These are phyloP conservation scores for Argyresthia goedartella DNA, from an alignment of 2,888 invertebrate genomes.

Conservation along the genomic window DNA sequence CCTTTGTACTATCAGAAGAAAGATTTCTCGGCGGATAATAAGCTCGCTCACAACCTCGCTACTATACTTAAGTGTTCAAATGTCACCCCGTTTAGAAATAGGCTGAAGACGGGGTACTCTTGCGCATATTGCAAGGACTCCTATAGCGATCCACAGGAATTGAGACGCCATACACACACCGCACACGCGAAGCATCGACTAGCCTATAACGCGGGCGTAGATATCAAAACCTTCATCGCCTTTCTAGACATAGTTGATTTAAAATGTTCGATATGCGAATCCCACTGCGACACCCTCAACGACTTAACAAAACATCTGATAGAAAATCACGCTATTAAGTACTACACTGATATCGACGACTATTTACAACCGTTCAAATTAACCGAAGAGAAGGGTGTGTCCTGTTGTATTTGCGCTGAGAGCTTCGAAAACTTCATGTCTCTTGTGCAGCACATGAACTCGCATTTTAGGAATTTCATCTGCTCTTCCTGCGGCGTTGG, in stretches of 20 bases:
- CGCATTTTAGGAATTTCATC: conserved; percentile 37
- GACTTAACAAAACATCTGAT: conserved; percentile 33
- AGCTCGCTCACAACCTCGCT: conserved; percentile 33
- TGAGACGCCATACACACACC: conserved; percentile 40
- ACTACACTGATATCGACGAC: conserved; percentile 33
- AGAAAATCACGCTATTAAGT: conserved; percentile 36
- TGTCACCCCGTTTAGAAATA: conserved; percentile 54
- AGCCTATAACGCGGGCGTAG: conserved; percentile 40
- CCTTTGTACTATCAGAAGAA: no score
- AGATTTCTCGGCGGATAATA: background rate
- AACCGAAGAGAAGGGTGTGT: conserved; percentile 41
- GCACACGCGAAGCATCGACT: conserved; percentile 49
- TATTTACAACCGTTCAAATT: conserved; percentile 52
- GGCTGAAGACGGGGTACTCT: conserved; percentile 54
- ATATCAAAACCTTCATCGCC: conserved; percentile 21
- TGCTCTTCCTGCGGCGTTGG: conserved; percentile 51
- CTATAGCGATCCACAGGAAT: conserved; percentile 37
- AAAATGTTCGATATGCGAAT: conserved; percentile 2
- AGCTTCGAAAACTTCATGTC: conserved; percentile 54
- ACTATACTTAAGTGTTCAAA: conserved; percentile 51
- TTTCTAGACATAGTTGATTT: background rate
- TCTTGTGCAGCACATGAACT: conserved; percentile 59
- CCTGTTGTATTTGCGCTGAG: conserved; percentile 49
- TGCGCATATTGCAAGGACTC: conserved; percentile 58
- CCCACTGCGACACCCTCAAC: conserved; percentile 14